Evolutionary conservation across 2,888 invertebrate species (phyloP).

Genomic region (Sinhomidia bicolor): DNA sequence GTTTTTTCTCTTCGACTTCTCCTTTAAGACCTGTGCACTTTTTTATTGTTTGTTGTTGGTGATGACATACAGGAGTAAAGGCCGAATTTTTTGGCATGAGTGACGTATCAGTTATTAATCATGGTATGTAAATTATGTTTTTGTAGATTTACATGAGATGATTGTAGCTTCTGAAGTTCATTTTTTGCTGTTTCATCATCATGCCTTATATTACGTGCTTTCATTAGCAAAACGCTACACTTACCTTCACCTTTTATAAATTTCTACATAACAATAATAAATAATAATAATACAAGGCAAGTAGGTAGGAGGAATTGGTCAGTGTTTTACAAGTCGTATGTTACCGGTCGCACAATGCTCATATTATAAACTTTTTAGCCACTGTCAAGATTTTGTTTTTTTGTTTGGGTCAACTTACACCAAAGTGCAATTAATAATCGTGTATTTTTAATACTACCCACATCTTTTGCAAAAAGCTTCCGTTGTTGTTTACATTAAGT

Average conservation of each 20-base stretch:
- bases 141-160: conserved; percentile 45
- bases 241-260: too few relatives aligned
- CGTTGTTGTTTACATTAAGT: neutral
- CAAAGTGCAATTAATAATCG: neutral
- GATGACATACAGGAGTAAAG: conserved; percentile 45
- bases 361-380: too few relatives aligned
- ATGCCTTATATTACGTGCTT: too few relatives aligned
- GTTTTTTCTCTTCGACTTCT: neutral
- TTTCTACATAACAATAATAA: too few relatives aligned
- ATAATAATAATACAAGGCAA: too few relatives aligned
- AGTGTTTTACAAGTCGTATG: too few relatives aligned
- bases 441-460: too few relatives aligned
- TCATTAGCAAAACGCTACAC: too few relatives aligned
- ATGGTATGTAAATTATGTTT: conserved; percentile 60
- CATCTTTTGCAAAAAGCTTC: neutral
- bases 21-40: neutral
- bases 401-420: neutral
- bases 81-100: conserved; percentile 12
- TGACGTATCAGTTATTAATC: conserved; percentile 65
- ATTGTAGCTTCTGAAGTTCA: conserved; percentile 28
- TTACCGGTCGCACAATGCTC: too few relatives aligned
- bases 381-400: too few relatives aligned
- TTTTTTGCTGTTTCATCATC: too few relatives aligned
- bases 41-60: conserved; percentile 37
- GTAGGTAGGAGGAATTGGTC: too few relatives aligned